Evolutionary conservation across 1,140 invertebrate genomes (phyloP).

Genomic region (Drosophila arawakana): DNA sequence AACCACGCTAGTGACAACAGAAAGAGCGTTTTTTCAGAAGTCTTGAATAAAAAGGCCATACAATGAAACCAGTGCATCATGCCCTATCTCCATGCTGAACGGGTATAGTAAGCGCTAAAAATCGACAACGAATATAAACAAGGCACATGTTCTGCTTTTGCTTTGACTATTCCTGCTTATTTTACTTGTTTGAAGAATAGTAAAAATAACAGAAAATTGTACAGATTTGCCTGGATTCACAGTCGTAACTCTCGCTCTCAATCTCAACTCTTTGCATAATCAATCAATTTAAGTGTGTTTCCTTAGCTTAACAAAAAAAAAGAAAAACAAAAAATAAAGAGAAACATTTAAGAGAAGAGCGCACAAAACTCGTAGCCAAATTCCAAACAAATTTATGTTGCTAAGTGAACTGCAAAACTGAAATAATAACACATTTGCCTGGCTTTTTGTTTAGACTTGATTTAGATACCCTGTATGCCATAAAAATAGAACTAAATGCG

Average conservation of each 20-base stretch:
- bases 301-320: not conserved
- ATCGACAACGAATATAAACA: not conserved
- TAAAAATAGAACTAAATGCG: not conserved
- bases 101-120: slow-evolving; percentile 2
- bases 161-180: not conserved
- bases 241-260: not conserved
- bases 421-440: slow-evolving; percentile 27
- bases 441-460: slow-evolving; percentile 39
- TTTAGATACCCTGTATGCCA: slow-evolving; percentile 14
- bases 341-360: not conserved
- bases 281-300: slow-evolving; percentile 26
- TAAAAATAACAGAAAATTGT: slow-evolving; percentile 1
- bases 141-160: not conserved
- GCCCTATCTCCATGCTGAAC: too few species aligned
- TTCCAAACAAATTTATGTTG: slow-evolving; percentile 43
- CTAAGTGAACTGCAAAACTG: slow-evolving; percentile 21
- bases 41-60: too few species aligned
- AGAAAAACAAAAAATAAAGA: not conserved
- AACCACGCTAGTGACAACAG: too few species aligned
- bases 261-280: slow-evolving; percentile 38
- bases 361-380: not conserved
- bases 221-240: slow-evolving; percentile 9
- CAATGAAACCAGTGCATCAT: too few species aligned
- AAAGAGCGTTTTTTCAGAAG: too few species aligned
- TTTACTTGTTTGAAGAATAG: not conserved